phyloP scores from a whole-genome alignment of 2,113 vertebrate genomes.

The Phoenicopterus ruber region DNA sequence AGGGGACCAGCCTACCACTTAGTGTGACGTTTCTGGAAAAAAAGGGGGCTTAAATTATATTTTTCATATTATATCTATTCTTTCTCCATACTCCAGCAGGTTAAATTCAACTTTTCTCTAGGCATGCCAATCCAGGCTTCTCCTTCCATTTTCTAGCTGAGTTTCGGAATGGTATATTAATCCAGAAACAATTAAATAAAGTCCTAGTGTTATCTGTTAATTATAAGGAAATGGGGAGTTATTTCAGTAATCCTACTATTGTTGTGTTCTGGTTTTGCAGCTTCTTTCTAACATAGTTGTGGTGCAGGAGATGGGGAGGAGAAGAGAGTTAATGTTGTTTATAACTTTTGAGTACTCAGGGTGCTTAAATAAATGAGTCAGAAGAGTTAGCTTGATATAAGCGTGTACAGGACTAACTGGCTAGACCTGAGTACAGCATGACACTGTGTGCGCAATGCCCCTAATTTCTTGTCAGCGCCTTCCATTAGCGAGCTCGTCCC shows the following conservation, averaged over 20 bases:
- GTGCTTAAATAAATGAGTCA: not conserved
- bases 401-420: not conserved
- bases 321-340: not conserved
- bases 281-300: not conserved
- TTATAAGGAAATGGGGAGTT: not conserved
- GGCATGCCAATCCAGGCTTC: not conserved
- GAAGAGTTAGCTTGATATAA: not conserved
- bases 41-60: conserved; percentile 1
- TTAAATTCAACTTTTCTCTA: conserved; percentile 4
- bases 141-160: not conserved
- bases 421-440: too few species aligned
- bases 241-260: not conserved
- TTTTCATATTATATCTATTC: not conserved
- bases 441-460: too few species aligned
- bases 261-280: not conserved
- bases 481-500: not conserved
- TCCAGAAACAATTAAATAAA: conserved; percentile 8
- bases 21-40: conserved; percentile 13
- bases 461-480: not conserved
- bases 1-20: conserved; percentile 66
- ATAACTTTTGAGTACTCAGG: not conserved
- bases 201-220: not conserved
- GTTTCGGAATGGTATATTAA: conserved; percentile 27
- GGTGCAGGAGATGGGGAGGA: not conserved
- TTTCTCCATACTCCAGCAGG: not conserved